Base-by-base conservation (phyloP, 2,888 invertebrate genomes). In the Drosophila meridiana region DNA sequence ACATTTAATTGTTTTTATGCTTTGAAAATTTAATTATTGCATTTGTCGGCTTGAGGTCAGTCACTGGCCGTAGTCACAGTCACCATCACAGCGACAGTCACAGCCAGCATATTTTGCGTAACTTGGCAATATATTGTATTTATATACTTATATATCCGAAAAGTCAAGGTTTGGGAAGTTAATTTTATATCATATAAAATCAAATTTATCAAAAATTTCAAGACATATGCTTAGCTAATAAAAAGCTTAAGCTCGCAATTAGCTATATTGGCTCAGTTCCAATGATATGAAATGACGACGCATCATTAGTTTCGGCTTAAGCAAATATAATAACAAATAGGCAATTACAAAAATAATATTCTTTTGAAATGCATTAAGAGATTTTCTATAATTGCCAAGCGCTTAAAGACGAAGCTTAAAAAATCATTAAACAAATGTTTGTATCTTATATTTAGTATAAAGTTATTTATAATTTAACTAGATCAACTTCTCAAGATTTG, bases 21-120 rank as follows among this genome's bases (percentile, higher is more conserved):
- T 74, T 89, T 73, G n/a, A 76, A 84, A 61, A 75, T 83, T 86
- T 83, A 86, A 85, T 88, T 80, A 78, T 77, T 83, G 71, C 72
- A 69, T 72, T 81, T 65, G 71, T 52, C 59, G 55, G 76, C 72
- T 78, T 75, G 69, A 73, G 84, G 84, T 76, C 73, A 76, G 67
- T 73, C 61, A 74, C 73, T 72, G 34, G 53, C 59, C 43, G 20
- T 8, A 30, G 59, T 59, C n/a, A 20, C 56, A 56, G 9, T 47
- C 47, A 13, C 30, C 3, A 7, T 42, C 42, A 14, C 42, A 42
- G 40, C 6, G 2, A 40, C 6, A 50, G 53, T 38, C 36, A 8
- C 34, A 53, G 14, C 38, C 30, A n/a, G 28, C 38, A 61, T 30
- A 20, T 60, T 78, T 76, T 64, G 80, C 67, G 72, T 58, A 76